Evolutionary conservation across 1,140 invertebrate species (phyloP), one percentile per base, ranked within the genome.

Genomic region (Aphelinus atriplicis): DNA sequence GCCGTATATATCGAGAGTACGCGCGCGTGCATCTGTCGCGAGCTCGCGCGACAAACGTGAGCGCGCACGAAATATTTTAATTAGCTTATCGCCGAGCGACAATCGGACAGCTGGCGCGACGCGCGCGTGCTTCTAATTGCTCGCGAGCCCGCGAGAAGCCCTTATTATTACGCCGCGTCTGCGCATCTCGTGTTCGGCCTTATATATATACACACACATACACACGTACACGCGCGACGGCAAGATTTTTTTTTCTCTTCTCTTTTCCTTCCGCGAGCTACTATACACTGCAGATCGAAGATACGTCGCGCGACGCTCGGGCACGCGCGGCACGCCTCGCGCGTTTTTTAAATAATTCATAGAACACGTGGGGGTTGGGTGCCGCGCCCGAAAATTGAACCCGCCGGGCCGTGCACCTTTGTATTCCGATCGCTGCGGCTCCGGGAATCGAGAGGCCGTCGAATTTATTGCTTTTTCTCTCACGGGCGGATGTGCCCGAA

Each of bases 1-100:
- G 61, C 75, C 55, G 75, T 60, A 53, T 71, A 84, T 84, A 86
- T 86, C 84, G 73, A 9, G 10, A 26, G 26, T n/a, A n/a, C n/a
- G n/a, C n/a, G 53, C 5, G 26, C 66, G 76, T 56, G 78, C 84
- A 86, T 86, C 86, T 85, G 83, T 50, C 77, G 72, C 75, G 74
- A 82, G 78, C 86, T 85, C 82, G 78, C 77, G 76, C 73, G 76
- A 80, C 75, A 84, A 82, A 80, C 78, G 26, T 26, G 26, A 26
- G 26, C 26, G 78, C 80, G 82, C 84, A 81, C 79, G 82, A 86
- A 86, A 88, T 84, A 86, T 88, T 86, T 88, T 87, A 88, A 88
- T 88, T 87, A 86, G 80, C 85, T 87, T 87, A 87, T 88, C 87
- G 79, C 43, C 75, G 77, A 83, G 26, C 26, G 26, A 86, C 87